phyloP scores from a whole-genome alignment of 37 sponge, comb jelly and placozoan genomes.

The Chondrosia reniformis region DNA sequence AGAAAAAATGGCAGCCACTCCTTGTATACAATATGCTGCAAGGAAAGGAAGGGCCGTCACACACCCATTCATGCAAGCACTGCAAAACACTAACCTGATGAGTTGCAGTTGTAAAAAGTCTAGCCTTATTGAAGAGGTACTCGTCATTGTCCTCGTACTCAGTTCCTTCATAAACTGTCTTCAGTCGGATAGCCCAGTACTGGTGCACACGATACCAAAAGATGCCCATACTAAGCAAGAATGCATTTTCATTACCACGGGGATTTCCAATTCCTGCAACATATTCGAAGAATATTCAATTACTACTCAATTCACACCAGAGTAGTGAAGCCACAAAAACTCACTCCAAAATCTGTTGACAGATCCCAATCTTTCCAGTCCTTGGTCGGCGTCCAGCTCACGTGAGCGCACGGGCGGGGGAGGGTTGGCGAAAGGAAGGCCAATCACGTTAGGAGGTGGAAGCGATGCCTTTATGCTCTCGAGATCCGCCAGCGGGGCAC shows the following conservation, averaged over 20 bases:
- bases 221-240: constrained; percentile 81
- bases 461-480: constrained; percentile 5
- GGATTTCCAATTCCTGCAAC: constrained; percentile 88
- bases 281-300: neutral
- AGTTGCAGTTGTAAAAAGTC: constrained; percentile 91
- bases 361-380: constrained; percentile 51
- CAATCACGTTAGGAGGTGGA: constrained; percentile 56
- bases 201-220: constrained; percentile 94
- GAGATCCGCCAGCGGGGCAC: neutral
- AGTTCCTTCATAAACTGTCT: neutral
- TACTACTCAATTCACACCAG: neutral
- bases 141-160: constrained; percentile 60
- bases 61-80: neutral
- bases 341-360: constrained; percentile 91
- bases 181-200: constrained; percentile 63
- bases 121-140: constrained; percentile 84
- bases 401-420: constrained; percentile 62
- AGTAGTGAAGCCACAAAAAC: constrained; percentile 14
- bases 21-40: constrained; percentile 66
- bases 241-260: constrained; percentile 93
- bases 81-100: constrained; percentile 48
- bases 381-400: constrained; percentile 24
- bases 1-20: constrained; percentile 90
- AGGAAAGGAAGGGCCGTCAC: neutral
- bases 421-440: constrained; percentile 87